Percentiles rank a stretch among this genome's conserved stretches.
These are phyloP conservation scores for Calycopis cecrops DNA, from an alignment of 1,140 invertebrate species.

Conservation along the genomic window DNA sequence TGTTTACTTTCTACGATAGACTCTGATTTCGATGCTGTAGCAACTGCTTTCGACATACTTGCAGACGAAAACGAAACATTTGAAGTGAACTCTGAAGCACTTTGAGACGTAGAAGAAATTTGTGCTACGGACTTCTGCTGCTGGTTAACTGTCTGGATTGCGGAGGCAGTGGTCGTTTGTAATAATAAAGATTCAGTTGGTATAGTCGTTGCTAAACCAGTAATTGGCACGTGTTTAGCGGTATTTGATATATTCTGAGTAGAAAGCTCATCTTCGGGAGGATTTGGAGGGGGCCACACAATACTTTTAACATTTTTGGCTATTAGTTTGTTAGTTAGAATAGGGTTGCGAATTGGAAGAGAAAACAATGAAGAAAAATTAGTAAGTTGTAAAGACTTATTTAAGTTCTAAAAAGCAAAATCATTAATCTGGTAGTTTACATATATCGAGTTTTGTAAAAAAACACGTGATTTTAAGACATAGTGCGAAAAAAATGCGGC, in stretches of 20 bases:
- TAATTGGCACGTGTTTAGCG: background rate
- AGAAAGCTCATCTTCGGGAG: constrained; percentile 55
- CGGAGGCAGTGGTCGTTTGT: constrained; percentile 24
- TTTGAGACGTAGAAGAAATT: constrained; percentile 36
- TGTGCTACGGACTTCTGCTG: constrained; percentile 34
- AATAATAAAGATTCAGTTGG: constrained; percentile 18
- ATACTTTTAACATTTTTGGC: constrained; percentile 76
- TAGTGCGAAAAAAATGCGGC: too few species aligned
- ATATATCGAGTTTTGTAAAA: too few species aligned
- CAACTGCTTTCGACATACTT: constrained; percentile 39
- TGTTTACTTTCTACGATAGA: constrained; percentile 45
- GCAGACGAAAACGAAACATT: constrained; percentile 45
- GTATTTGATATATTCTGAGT: constrained; percentile 14
- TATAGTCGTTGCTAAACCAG: constrained; percentile 1
- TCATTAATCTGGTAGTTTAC: background rate
- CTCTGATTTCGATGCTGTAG: constrained; percentile 42
- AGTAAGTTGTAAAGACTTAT: constrained; percentile 28
- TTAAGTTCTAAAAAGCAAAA: background rate
- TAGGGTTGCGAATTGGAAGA: constrained; percentile 40
- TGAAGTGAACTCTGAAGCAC: constrained; percentile 44
- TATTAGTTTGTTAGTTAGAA: constrained; percentile 50
- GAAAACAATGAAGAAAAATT: constrained; percentile 60
- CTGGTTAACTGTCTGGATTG: constrained; percentile 25
- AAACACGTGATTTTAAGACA: too few species aligned
- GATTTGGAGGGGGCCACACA: constrained; percentile 78